phyloP scores from a whole-genome alignment of 2,888 invertebrate genomes.

The Aporophyla lueneburgensis region DNA sequence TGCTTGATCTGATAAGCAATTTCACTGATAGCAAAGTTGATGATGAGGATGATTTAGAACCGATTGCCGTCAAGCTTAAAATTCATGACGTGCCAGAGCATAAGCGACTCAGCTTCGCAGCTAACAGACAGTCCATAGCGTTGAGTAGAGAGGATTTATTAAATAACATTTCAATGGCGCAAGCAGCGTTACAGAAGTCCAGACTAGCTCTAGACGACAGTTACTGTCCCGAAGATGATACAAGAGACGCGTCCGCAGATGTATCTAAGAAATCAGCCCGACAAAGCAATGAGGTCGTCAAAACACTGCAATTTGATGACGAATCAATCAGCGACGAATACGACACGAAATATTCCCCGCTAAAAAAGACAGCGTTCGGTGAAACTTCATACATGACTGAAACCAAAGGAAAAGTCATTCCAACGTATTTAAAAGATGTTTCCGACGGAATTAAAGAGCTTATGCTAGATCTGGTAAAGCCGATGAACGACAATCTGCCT shows the following conservation, averaged over 20 bases:
- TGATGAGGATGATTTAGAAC: constrained; percentile 47
- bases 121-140: constrained; percentile 75
- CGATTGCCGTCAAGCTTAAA: constrained; percentile 28
- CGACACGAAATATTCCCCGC: constrained; percentile 68
- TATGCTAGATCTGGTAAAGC: constrained; percentile 85
- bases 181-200: constrained; percentile 77
- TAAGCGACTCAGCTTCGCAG: constrained; percentile 70
- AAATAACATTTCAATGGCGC: constrained; percentile 81
- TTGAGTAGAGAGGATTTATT: constrained; percentile 80
- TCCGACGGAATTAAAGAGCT: constrained; percentile 81
- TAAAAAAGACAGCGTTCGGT: constrained; percentile 80
- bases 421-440: constrained; percentile 78
- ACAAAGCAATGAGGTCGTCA: constrained; percentile 81
- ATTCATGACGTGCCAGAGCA: constrained; percentile 59
- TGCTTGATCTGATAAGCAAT: constrained; percentile 81
- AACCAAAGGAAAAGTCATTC: constrained; percentile 80
- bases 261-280: constrained; percentile 65
- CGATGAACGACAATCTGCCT: constrained; percentile 76
- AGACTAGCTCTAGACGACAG: constrained; percentile 73
- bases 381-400: constrained; percentile 77
- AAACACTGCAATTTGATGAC: constrained; percentile 84
- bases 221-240: constrained; percentile 68
- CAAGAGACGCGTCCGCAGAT: constrained; percentile 57
- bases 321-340: constrained; percentile 74
- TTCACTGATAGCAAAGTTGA: constrained; percentile 74